Conservation (phyloP, 2,113 vertebrate species). For the Megatriorchis doriae region DNA sequence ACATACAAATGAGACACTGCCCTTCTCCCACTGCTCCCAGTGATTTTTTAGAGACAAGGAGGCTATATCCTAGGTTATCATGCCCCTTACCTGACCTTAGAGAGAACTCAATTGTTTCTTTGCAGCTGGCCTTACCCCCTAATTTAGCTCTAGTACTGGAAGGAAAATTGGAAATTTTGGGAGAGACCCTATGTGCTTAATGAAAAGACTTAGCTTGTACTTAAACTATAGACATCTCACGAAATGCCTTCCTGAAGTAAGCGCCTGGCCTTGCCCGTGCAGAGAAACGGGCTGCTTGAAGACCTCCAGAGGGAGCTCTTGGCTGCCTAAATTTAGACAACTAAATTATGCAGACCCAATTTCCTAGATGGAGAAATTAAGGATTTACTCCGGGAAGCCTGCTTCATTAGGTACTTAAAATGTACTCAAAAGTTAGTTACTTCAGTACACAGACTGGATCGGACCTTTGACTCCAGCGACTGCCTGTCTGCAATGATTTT, state of each 20-base stretch:
- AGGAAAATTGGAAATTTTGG: background rate
- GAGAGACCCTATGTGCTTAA: background rate
- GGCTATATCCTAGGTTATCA: no score
- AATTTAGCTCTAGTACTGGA: background rate
- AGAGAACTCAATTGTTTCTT: background rate
- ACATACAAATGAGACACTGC: background rate
- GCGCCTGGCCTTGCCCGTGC: background rate
- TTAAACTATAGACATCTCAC: background rate
- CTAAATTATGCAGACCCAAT: slow-evolving; percentile 12
- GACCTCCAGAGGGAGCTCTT: slow-evolving; percentile 63
- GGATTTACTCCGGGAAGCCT: slow-evolving; percentile 4
- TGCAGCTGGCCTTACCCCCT: background rate
- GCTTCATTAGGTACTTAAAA: slow-evolving; percentile 39
- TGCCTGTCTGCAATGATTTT: background rate
- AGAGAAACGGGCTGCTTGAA: background rate
- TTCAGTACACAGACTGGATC: background rate
- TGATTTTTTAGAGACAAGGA: background rate
- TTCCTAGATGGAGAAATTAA: slow-evolving; percentile 30
- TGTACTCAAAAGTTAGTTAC: slow-evolving; percentile 28
- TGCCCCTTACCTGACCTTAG: background rate
- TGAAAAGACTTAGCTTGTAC: background rate
- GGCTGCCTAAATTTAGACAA: slow-evolving; percentile 18
- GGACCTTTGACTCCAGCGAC: background rate
- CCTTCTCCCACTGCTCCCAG: background rate
- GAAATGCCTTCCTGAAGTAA: background rate